Conservation (phyloP, 1,140 invertebrate species). For the Laupala kohalensis region DNA sequence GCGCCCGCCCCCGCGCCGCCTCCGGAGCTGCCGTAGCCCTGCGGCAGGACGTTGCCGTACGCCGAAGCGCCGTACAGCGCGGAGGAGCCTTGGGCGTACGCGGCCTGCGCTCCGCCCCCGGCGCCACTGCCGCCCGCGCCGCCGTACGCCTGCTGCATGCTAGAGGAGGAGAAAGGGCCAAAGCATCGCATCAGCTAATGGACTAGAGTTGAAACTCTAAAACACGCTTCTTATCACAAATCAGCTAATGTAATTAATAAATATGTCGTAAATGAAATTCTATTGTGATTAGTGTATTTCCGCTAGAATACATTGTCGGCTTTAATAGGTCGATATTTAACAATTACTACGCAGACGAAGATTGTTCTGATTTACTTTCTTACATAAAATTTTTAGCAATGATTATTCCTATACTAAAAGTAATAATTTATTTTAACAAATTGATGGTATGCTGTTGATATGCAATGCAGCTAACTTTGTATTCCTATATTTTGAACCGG, state of each 20-base stretch:
- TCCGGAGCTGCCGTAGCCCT: constrained; percentile 26
- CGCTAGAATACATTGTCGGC: too few relatives aligned
- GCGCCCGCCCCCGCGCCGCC: constrained; percentile 25
- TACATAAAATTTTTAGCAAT: not conserved
- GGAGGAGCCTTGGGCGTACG: constrained; percentile 23
- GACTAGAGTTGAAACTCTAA: too few relatives aligned
- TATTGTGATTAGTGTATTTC: too few relatives aligned
- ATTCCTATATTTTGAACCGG: not conserved
- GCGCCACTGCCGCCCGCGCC: constrained; percentile 22
- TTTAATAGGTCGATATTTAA: too few relatives aligned
- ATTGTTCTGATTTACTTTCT: too few relatives aligned
- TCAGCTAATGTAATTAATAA: too few relatives aligned
- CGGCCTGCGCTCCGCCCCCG: constrained; percentile 21
- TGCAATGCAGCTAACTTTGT: not conserved
- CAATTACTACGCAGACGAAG: too few relatives aligned
- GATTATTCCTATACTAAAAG: not conserved
- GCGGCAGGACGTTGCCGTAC: constrained; percentile 25
- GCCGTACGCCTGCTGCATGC: constrained; percentile 30
- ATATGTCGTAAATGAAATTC: not conserved
- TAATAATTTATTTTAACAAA: too few relatives aligned
- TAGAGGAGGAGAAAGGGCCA: constrained; percentile 13
- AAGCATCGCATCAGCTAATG: too few relatives aligned
- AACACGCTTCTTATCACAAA: too few relatives aligned
- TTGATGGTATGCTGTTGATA: not conserved
- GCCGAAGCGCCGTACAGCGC: constrained; percentile 27